Conservation (phyloP, 1,140 invertebrate species). For the Stegodyphus dumicola region DNA sequence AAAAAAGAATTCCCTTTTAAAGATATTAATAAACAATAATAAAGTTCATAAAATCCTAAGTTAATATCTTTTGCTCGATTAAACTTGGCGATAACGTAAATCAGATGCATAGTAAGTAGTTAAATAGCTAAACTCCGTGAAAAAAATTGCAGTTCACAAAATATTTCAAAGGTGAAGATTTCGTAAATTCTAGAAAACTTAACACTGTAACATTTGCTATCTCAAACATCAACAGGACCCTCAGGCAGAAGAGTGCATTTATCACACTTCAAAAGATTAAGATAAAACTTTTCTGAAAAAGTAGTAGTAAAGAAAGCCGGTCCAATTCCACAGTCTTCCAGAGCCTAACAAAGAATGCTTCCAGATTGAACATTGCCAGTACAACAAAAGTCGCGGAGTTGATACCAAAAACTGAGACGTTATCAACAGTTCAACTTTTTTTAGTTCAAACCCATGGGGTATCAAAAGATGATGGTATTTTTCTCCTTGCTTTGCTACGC, state of each 20-base stretch:
- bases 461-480: neutral
- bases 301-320: neutral
- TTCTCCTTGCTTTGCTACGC: neutral
- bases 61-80: too few species aligned
- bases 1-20: too few species aligned
- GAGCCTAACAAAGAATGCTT: neutral
- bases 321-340: conserved; percentile 1
- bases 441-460: neutral
- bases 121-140: too few species aligned
- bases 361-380: neutral
- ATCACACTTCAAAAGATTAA: conserved; percentile 20
- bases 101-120: too few species aligned
- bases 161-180: too few species aligned
- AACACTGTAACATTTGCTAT: neutral
- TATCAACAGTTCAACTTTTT: conserved; percentile 29
- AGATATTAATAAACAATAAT: too few species aligned
- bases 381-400: conserved; percentile 10
- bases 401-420: neutral
- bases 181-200: neutral
- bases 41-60: too few species aligned
- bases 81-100: too few species aligned
- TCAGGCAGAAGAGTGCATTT: neutral
- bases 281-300: conserved; percentile 21
- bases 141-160: too few species aligned
- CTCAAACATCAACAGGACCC: conserved; percentile 10